Conservation (phyloP, 2,888 invertebrate species). For the Plutella xylostella region DNA sequence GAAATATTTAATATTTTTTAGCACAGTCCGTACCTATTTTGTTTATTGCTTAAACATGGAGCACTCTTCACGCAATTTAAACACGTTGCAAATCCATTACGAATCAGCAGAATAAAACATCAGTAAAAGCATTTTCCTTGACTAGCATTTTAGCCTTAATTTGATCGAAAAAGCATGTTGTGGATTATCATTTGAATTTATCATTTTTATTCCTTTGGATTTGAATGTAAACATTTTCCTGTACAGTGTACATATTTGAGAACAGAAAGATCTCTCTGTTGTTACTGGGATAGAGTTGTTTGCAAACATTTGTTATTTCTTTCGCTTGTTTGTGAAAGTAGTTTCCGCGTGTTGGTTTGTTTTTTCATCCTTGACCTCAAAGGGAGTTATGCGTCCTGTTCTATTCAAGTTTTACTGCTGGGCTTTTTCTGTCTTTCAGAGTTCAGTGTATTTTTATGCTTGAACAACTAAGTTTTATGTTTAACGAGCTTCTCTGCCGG, state of each 20-base stretch:
- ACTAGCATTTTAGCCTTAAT: too few species aligned
- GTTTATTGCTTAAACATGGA: too few species aligned
- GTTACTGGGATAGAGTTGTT: constrained; percentile 5
- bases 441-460: background rate
- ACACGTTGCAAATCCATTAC: too few species aligned
- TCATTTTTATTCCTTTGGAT: background rate
- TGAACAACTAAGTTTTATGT: background rate
- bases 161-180: too few species aligned
- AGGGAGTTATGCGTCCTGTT: constrained; percentile 1
- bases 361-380: constrained; percentile 15
- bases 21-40: too few species aligned
- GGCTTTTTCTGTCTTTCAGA: background rate
- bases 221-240: background rate
- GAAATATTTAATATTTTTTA: too few species aligned
- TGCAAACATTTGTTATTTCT: constrained; percentile 7
- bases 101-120: too few species aligned
- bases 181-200: background rate
- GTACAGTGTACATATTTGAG: background rate
- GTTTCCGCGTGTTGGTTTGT: constrained; percentile 8
- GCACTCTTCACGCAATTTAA: too few species aligned
- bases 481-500: too few species aligned
- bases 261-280: background rate
- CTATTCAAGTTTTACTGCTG: background rate
- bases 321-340: background rate
- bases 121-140: too few species aligned